Evolutionary conservation across 2,113 vertebrate species (phyloP), one percentile per base, ranked within the genome.

Genomic region (Indri indri): DNA sequence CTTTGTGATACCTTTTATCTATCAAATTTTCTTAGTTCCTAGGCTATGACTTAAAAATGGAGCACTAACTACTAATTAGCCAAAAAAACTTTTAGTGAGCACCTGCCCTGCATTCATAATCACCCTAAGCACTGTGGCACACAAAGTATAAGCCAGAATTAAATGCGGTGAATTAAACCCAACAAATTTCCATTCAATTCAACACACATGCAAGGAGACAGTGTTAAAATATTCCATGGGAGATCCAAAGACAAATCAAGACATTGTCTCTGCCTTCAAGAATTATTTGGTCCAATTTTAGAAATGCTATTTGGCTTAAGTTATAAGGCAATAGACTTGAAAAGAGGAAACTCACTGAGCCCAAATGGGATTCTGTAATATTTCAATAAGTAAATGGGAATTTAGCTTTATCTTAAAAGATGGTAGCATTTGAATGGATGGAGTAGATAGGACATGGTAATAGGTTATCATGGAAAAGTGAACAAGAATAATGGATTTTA

Each of bases 351-450:
- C 18, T 71, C 82, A 80, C 45, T 94, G 88, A 94, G 40, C 12
- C n/a, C 79, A 95, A 92, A 71, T 90, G 25, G 45, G 30, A 70
- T 90, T 94, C 40, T 92, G 52, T 59, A 76, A 66, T 77, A 81
- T 96, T 95, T 97, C 70, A 77, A 82, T 85, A 95, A 30, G 22
- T 89, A 77, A 88, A 92, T 68, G 61, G 11, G 30, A 89, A 86
- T 83, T 86, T 96, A 76, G 13, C 57, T 89, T 94, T 93, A 86
- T 71, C 30, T 77, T 94, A 65, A 95, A 88, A 73, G 30, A 63
- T 89, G 47, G 88, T 47, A 61, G 50, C 14, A 95, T 84, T 95
- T 95, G 37, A 86, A 76, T 77, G 50, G 22, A 68, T 96, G 14
- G 88, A 73, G n/a, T 65, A 85, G 27, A 90, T 79, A 93, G 23